A percentile compares a stretch with the other conserved stretches of the same genome.
Evolutionary conservation across 2,888 invertebrate genomes (phyloP).

Genomic region (Dasypogon diadema): DNA sequence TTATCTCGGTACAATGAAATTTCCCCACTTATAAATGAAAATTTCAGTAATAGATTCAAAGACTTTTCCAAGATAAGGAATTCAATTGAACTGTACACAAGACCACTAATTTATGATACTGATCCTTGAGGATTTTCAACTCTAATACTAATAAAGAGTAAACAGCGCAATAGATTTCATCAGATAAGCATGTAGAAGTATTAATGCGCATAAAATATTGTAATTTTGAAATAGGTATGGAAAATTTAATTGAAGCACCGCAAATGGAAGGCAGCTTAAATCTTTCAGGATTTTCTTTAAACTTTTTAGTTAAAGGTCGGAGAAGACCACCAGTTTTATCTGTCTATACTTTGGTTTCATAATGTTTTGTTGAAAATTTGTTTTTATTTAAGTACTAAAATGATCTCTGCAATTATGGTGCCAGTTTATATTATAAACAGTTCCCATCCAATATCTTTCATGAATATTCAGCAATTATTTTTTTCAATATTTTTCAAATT

Average conservation of each 20-base stretch:
- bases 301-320: no score
- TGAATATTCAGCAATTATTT: no score
- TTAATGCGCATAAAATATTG: slow-evolving; percentile 5
- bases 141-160: slow-evolving; percentile 23
- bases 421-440: no score
- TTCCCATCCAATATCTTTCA: no score
- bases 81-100: slow-evolving; percentile 9
- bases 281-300: no score
- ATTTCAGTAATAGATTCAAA: background rate
- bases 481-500: no score
- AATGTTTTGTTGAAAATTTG: no score
- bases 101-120: background rate
- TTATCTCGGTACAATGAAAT: background rate
- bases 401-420: no score
- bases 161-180: slow-evolving; percentile 8
- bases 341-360: no score
- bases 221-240: background rate
- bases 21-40: background rate
- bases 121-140: background rate
- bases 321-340: no score
- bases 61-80: slow-evolving; percentile 5
- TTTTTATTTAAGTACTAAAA: no score
- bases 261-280: background rate
- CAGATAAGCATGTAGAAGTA: slow-evolving; percentile 5
- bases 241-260: background rate